Percentiles rank a stretch among this genome's conserved stretches.
Evolutionary conservation across 1,140 invertebrate genomes (phyloP).

Genomic region (Stegodyphus mimosarum): DNA sequence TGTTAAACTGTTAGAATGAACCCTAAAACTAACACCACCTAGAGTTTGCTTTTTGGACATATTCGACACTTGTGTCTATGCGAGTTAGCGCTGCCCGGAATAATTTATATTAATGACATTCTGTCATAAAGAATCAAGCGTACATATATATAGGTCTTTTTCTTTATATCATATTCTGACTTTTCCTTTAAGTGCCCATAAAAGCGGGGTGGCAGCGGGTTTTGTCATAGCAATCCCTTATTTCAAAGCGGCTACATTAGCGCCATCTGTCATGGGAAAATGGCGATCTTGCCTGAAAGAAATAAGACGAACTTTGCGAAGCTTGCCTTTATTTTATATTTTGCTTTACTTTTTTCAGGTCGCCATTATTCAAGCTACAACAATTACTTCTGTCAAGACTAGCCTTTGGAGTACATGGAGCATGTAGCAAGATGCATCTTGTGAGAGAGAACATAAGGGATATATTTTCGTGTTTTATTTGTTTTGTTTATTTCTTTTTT

Average conservation of each 20-base stretch:
- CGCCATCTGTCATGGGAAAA: conserved; percentile 53
- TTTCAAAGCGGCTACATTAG: conserved; percentile 49
- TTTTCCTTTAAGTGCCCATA: conserved; percentile 45
- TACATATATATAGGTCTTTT: too few relatives aligned
- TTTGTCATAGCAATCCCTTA: conserved; percentile 52
- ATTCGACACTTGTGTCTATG: too few relatives aligned
- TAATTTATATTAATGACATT: too few relatives aligned
- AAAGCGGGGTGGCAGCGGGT: conserved; percentile 41
- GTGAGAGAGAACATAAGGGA: not conserved
- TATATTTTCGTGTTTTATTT: not conserved
- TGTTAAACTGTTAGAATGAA: too few relatives aligned
- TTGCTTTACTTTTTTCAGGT: conserved; percentile 9
- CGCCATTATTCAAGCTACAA: conserved; percentile 54
- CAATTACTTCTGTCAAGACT: conserved; percentile 48
- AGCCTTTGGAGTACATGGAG: conserved; percentile 18
- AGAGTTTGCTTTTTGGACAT: too few relatives aligned
- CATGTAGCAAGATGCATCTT: conserved; percentile 18
- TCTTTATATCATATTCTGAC: conserved; percentile 23
- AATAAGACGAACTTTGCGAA: conserved; percentile 19
- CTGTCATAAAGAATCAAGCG: too few relatives aligned
- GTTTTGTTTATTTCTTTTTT: not conserved
- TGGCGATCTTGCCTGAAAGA: conserved; percentile 13
- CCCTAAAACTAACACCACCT: too few relatives aligned
- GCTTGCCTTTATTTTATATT: conserved; percentile 10
- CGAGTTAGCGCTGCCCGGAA: too few relatives aligned